Base-by-base conservation (phyloP, 2,888 invertebrate species). In the Scelioninae gen. 2 region DNA sequence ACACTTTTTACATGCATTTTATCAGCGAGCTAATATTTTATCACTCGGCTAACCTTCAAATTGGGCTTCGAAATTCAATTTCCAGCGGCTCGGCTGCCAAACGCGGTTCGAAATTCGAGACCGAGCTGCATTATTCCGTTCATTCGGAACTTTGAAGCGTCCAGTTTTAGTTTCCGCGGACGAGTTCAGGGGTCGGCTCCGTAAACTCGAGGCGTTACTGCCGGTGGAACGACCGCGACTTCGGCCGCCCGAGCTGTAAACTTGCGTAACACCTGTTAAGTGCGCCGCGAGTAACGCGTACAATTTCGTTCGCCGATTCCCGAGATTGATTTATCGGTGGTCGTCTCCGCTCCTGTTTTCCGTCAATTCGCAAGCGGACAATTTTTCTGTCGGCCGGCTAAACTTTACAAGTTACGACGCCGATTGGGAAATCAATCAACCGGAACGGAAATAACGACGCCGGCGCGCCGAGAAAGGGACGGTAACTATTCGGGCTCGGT, bases 151-250 rank as follows among this genome's bases (percentile, higher is more conserved):
- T 69, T 70, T 65, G 58, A 70, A 74, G 80, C 79, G 78, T 75
- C 79, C 81, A 67, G 76, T 79, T 79, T 28, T 78, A 79, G 76
- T 73, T 71, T 67, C 52, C 72, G 72, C 64, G 70, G 64, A 60
- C 57, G 70, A 39, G 80, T 78, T 79, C 77, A 78, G 61, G 75
- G 82, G 80, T 84, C 82, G 79, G 61, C 75, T 78, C 77, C 80
- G 81, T 83, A 83, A 83, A 82, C 78, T 79, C 77, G 70, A 76
- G 74, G 81, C 80, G 78, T 84, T 83, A 83, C 82, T 82, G 81
- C 83, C 79, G 80, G 60, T 74, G 57, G 73, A 78, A 72, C 77
- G 77, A 73, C 74, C 76, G 65, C 46, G 72, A 39, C 69, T 74
- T 39, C 52, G 43, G 64, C 71, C 74, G 75, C 70, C 45, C 50